Conservation (phyloP, 2,113 vertebrate genomes). For the Mus musculus region GRCm39 chr17:34465501-34466000, state of each 20-base stretch:
- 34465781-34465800: neutral
- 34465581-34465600: no score
- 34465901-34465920: neutral
- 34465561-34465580: no score
- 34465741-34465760: neutral
- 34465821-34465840: neutral
- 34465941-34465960: neutral
- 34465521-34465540: no score
- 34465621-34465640: no score
- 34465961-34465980: neutral
- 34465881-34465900: neutral
- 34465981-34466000: neutral
- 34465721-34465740: neutral
- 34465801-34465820: neutral
- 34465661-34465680: no score
- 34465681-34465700: neutral
- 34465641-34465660: no score
- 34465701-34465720: neutral
- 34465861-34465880: neutral
- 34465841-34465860: neutral
- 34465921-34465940: neutral
- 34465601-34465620: no score
- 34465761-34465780: no score
- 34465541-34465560: no score
- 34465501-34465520: no score